Evolutionary conservation across 2,888 invertebrate species (phyloP), one percentile per base, ranked within the genome.

Genomic region (Malachius bipustulatus): DNA sequence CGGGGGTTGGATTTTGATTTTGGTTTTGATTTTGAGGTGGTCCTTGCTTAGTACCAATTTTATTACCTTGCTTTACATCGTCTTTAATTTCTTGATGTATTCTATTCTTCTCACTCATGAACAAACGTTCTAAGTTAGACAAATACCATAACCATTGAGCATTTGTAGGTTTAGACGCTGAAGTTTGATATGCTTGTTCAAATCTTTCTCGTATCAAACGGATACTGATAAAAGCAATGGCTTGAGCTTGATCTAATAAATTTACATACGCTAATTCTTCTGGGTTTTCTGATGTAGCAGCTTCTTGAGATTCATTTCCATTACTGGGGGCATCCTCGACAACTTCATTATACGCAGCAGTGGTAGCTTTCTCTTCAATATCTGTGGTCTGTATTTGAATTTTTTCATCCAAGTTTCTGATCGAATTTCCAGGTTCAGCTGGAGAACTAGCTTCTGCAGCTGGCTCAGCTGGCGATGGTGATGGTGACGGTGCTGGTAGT

Each of bases 371-470:
- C n/a, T 19, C 24, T 19, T 8, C 24, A n/a, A 6, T 19, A 8
- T 19, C 6, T 6, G 24, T 19, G 6, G 6, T n/a, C 24, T 19
- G 24, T 8, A 19, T n/a, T 14, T 38, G 38, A 13, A 35, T 16
- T 29, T 38, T 38, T 11, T 38, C 38, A 12, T 38, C 32, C 3
- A 38, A 28, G 11, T 38, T 38, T 16, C 35, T 38, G 16, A 33
- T n/a, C 6, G 24, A 6, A 19, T 19, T 6, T 19, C 6, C 6
- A 19, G 24, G n/a, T 19, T 19, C 24, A 8, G 24, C 24, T 19
- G 24, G 6, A 19, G 24, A 8, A n/a, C 24, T 19, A 19, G 24
- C n/a, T 19, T 19, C 24, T n/a, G 6, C n/a, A 19, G 6, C n/a
- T 8, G 24, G 6, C n/a, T 19, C 24, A 19, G 24, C 6, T 19